Evolutionary conservation across 2,888 invertebrate species (phyloP).

Genomic region (Papilio protenor): DNA sequence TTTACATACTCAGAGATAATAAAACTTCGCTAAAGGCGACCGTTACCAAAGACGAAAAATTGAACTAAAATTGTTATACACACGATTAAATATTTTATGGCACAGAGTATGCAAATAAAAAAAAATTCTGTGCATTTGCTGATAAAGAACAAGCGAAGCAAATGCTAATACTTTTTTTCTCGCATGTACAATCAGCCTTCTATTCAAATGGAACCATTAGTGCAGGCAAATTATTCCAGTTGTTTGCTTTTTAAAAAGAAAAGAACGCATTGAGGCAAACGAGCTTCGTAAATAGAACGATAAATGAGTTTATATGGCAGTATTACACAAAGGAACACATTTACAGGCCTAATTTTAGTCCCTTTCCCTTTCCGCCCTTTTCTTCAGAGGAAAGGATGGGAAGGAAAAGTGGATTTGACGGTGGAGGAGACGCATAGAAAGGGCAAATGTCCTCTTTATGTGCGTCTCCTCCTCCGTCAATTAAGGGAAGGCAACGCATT

Average conservation of each 20-base stretch:
- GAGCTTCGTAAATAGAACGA: neutral
- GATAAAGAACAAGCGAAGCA: neutral
- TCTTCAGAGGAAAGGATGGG: too few species aligned
- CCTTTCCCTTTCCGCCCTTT: too few species aligned
- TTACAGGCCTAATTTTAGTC: too few species aligned
- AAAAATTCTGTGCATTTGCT: neutral
- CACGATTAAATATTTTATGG: neutral
- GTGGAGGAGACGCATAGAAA: too few species aligned
- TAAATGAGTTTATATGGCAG: neutral
- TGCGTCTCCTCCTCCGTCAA: too few species aligned
- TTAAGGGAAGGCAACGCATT: too few species aligned
- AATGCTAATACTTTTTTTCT: constrained; percentile 2
- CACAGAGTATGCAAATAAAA: neutral
- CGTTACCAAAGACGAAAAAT: neutral
- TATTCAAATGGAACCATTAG: constrained; percentile 1
- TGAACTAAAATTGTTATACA: neutral
- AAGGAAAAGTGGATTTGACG: too few species aligned
- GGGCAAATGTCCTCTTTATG: too few species aligned
- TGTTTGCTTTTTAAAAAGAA: constrained; percentile 22
- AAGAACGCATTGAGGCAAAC: constrained; percentile 33
- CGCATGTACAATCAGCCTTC: neutral
- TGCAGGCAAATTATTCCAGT: constrained; percentile 23
- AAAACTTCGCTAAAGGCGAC: neutral
- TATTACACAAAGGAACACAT: too few species aligned
- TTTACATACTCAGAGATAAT: neutral